Conservation (phyloP, 2,797 vertebrate genomes). For the Lepus townsendii region DNA sequence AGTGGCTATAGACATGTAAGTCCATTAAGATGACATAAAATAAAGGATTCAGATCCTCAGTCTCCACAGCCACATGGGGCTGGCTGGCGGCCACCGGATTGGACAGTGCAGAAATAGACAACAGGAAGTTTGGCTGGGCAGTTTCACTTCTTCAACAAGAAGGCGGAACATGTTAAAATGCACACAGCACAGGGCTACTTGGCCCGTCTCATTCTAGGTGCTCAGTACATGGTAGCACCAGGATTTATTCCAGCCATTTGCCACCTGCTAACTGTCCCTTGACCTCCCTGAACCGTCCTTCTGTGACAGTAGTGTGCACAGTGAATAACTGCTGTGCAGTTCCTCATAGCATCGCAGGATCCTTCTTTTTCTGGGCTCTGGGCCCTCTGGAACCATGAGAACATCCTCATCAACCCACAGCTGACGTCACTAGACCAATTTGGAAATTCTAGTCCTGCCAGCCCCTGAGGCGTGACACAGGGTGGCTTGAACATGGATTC, state of each 20-base stretch:
- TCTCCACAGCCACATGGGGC: not conserved
- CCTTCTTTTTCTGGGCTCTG: slow-evolving; percentile 49
- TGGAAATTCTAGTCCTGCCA: not conserved
- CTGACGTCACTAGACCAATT: slow-evolving; percentile 5
- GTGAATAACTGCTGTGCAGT: not conserved
- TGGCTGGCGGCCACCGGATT: not conserved
- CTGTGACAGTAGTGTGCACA: slow-evolving; percentile 32
- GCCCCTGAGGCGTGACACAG: not conserved
- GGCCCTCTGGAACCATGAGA: not conserved
- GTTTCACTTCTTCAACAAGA: slow-evolving; percentile 63
- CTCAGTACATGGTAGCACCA: not conserved
- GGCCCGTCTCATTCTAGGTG: not conserved
- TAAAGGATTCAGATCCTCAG: not conserved
- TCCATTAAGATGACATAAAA: slow-evolving; percentile 23
- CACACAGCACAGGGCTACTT: not conserved
- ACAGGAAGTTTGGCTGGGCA: not conserved
- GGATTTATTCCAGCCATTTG: not conserved
- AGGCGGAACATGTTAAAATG: not conserved
- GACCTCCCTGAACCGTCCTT: slow-evolving; percentile 18
- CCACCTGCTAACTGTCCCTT: not conserved
- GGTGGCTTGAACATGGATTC: not conserved
- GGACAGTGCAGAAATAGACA: not conserved
- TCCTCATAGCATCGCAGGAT: not conserved
- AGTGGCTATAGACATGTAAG: not conserved
- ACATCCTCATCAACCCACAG: not conserved